A percentile compares a stretch with the other conserved stretches of the same genome.
Conservation (phyloP, 2,113 vertebrate species). For the Coturnix japonica region DNA sequence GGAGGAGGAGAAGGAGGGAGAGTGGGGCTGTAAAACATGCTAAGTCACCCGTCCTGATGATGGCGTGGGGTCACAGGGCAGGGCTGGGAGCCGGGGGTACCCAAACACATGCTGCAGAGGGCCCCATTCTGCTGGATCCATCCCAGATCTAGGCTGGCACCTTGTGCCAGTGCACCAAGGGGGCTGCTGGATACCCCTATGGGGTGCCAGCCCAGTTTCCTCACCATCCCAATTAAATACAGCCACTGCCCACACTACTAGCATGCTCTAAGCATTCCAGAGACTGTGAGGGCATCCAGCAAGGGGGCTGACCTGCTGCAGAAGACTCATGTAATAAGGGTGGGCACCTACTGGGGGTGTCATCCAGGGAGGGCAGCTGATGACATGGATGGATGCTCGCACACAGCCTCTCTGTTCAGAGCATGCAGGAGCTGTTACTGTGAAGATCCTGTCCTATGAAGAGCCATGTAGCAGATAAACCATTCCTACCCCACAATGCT, state of each 20-base stretch:
- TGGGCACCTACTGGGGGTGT: background rate
- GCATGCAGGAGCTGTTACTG: background rate
- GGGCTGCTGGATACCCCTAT: fast-evolving
- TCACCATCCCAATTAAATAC: conserved; percentile 37
- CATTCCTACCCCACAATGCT: background rate
- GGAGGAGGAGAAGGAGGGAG: background rate
- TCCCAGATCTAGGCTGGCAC: fast-evolving
- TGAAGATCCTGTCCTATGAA: background rate
- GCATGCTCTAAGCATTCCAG: fast-evolving
- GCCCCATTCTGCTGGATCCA: background rate
- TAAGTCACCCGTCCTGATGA: background rate
- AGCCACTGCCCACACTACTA: background rate
- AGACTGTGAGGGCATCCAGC: fast-evolving
- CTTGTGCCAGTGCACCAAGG: fast-evolving
- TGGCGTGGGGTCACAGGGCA: fast-evolving
- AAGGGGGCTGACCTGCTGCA: background rate
- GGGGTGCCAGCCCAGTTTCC: background rate
- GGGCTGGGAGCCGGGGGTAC: background rate
- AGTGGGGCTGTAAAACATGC: background rate
- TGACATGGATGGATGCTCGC: background rate
- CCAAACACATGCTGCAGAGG: background rate
- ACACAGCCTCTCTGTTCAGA: background rate
- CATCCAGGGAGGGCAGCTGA: fast-evolving
- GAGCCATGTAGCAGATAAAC: background rate
- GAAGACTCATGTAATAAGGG: background rate